A percentile compares a stretch with the other conserved stretches of the same genome.
These are phyloP conservation scores for Mormyrus lacerda DNA, from an alignment of 2,113 vertebrate genomes.

Conservation along the genomic window DNA sequence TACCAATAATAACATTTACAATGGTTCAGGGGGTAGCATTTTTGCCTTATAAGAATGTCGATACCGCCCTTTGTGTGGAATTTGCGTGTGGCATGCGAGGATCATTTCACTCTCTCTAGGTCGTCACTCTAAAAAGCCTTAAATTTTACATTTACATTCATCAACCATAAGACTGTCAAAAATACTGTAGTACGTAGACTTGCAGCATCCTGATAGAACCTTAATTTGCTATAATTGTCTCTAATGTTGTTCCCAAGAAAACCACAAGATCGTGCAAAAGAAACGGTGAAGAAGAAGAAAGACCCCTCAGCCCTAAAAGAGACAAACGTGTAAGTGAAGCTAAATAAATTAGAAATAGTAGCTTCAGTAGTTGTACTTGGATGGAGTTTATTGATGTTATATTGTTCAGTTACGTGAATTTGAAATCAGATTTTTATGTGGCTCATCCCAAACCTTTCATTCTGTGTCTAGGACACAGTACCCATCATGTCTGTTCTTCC, in stretches of 20 bases:
- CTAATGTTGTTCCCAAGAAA: constrained; percentile 63
- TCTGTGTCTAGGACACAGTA: constrained; percentile 69
- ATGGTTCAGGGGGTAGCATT: neutral
- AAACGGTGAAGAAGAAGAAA: constrained; percentile 71
- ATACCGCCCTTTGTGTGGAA: neutral
- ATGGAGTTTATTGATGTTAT: neutral
- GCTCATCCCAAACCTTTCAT: constrained; percentile 6
- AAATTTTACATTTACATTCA: neutral
- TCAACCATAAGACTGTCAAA: neutral
- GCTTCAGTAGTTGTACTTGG: neutral
- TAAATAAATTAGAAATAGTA: neutral
- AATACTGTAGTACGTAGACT: neutral
- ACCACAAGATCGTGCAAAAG: constrained; percentile 75
- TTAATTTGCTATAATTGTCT: neutral
- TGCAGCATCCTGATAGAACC: neutral
- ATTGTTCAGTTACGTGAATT: neutral
- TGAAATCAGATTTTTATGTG: neutral
- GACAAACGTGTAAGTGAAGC: constrained; percentile 76
- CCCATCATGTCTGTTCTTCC: constrained; percentile 95
- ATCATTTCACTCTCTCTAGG: neutral
- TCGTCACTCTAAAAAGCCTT: neutral
- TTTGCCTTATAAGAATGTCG: neutral
- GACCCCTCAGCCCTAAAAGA: constrained; percentile 81
- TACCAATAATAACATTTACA: neutral
- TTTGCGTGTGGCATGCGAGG: neutral